Evolutionary conservation across 2,797 vertebrate genomes (phyloP), one percentile per base, ranked within the genome.

Genomic region (Neostethus bicornis): DNA sequence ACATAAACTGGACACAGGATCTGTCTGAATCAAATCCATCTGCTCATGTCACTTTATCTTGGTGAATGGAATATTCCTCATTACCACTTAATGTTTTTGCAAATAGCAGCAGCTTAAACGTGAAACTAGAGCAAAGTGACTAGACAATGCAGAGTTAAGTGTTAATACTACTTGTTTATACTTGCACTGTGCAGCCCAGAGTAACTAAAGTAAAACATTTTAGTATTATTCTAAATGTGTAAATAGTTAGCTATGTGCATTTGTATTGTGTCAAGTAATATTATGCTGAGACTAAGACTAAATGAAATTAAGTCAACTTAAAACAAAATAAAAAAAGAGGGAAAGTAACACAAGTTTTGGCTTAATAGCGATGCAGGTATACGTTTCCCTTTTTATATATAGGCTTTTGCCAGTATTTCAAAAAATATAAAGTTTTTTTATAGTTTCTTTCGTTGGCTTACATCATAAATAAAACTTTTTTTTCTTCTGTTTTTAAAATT

Each of bases 401-500:
- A 86, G 71, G 85, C 85, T 65, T 90, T 86, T 86, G 75, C 85
- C 85, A 85, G 77, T 91, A 91, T 92, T 88, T 93, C 87, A 91
- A 91, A 81, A 93, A 96, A 95, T 93, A 95, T 86, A 94, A 92
- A 88, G 83, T 88, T 92, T 91, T n/a, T 89, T 85, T 53, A 85
- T 91, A 89, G 83, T 90, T 91, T 92, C 83, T 87, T 79, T 87
- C 88, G 85, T 90, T 85, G 83, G 26, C 85, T 91, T 90, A 87
- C 73, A 86, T 91, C 85, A 87, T 89, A 92, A 94, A 93, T 93
- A 91, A 94, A 89, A 78, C 75, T 89, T 90, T 48, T 88, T 67
- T 61, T 87, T 85, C 34, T 19, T 28, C 19, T 45, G 31, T 8
- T 7, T 37, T 7, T 39, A 28, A 29, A 24, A 19, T 29, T 94